phyloP scores from a whole-genome alignment of 2,113 vertebrate species.

The Planiliza haematocheilus region DNA sequence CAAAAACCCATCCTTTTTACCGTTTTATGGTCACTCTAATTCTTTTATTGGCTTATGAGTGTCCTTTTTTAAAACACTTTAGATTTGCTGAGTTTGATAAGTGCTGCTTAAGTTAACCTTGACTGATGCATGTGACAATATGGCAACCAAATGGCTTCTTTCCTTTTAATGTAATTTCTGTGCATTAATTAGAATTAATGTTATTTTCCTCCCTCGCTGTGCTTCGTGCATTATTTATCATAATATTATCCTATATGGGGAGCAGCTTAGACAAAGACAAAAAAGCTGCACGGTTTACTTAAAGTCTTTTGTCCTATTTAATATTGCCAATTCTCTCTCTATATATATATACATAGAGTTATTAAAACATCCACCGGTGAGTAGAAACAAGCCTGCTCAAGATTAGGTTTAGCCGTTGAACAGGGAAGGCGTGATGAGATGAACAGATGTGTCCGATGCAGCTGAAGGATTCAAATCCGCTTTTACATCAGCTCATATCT shows the following conservation, averaged over 20 bases:
- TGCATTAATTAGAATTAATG: slow-evolving; percentile 10
- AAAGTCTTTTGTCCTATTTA: neutral
- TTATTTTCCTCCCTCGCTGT: neutral
- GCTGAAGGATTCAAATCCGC: slow-evolving; percentile 8
- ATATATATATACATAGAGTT: no score
- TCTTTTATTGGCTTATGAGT: neutral
- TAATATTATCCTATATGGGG: slow-evolving; percentile 4
- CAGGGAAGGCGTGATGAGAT: neutral
- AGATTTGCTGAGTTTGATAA: neutral
- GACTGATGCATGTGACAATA: no score
- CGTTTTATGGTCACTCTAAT: no score
- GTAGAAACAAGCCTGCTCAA: slow-evolving; percentile 3
- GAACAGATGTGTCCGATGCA: slow-evolving; percentile 28
- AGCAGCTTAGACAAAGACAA: neutral
- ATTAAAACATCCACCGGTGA: slow-evolving; percentile 24
- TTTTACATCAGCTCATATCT: slow-evolving; percentile 15
- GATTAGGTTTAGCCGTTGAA: slow-evolving; percentile 33
- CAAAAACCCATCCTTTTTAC: no score
- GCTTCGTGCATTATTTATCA: slow-evolving; percentile 5
- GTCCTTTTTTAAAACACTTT: neutral
- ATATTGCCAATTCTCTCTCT: no score
- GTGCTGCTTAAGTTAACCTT: neutral
- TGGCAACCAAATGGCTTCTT: no score
- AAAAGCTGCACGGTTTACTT: neutral
- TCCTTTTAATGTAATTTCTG: slow-evolving; percentile 1